Base-by-base conservation (phyloP, 2,888 invertebrate genomes). In the Gisinianus flammeolus region DNA sequence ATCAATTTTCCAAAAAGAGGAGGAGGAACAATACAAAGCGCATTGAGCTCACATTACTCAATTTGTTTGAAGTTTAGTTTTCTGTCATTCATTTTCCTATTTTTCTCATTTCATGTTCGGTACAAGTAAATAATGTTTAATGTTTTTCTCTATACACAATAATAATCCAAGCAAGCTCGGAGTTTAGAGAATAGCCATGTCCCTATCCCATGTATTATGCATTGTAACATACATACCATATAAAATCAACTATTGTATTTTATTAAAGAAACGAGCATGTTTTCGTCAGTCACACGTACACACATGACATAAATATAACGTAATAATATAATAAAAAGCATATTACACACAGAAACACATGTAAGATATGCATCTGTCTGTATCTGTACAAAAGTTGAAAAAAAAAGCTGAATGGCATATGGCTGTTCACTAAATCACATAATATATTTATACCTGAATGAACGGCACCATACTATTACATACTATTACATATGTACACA, bases 41-140 rank as follows among this genome's bases (percentile, higher is more conserved):
- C n/a, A n/a, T n/a, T n/a, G n/a, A n/a, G n/a, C 54, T 54, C 54
- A 54, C 16, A 54, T 54, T 54, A 54, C 54, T n/a, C 54, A 54
- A 54, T 54, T 54, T 54, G 54, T 54, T n/a, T 16, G 16, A 3
- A 19, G 54, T 19, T 54, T 54, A 54, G 54, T 54, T 54, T 16
- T n/a, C n/a, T n/a, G 19, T 54, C 54, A 54, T n/a, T 54, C 54
- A 54, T 54, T 4, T 54, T n/a, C 54, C 5, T 54, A n/a, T 54
- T 16, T 16, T 6, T 44, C 8, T 44, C 44, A 44, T 44, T 44
- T 16, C 54, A n/a, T 16, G 54, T 54, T 16, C n/a, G 54, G 16
- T 54, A 54, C 8, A 54, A 54, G 44, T 44, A 44, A 16, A 16
- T n/a, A n/a, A n/a, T n/a, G n/a, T n/a, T n/a, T n/a, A n/a, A n/a